Evolutionary conservation across 37 sponge, comb jelly and placozoan species (phyloP), one percentile per base, ranked within the genome.

Genomic region (Beroe forskalii): DNA sequence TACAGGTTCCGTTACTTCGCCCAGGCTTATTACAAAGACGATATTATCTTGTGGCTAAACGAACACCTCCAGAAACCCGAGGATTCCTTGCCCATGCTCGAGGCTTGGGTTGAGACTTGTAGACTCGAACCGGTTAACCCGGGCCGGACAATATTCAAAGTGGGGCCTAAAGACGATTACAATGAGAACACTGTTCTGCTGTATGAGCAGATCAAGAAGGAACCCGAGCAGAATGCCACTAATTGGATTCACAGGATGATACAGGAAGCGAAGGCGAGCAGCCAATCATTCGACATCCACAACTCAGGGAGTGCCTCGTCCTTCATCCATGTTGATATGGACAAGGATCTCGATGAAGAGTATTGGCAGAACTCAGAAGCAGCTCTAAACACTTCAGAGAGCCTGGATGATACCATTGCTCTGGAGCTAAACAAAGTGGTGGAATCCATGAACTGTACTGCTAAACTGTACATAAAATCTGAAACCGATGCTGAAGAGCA

Each of bases 201-300:
- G 55, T 80, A 80, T 25, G 86, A 80, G 31, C 86, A 80, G 86
- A 80, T 80, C 3, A 80, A 43, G 86, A 80, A 38, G 28, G 86
- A 80, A 25, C 44, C 44, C 1, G 86, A 80, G 28, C 20, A 80
- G 44, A 43, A 44, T 38, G 37, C 44, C 42, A 80, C 86, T 43
- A 80, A 80, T 25, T 80, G 86, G 86, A 44, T 80, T 9, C 86
- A 80, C 20, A 40, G 86, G 55, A 80, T 80, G 86, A 43, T 80
- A 1, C 86, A 44, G 22, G 86, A 80, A n/a, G 86, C 86, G 3
- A 41, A 44, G 55, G 86, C 86, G 1, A 41, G 86, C 28, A 80
- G 31, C 42, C 86, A 80, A 24, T 23, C 48, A 14, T 80, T 80
- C 30, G 86, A 80, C 28, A 44, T 41, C 2, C 44, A 80, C 55